These are phyloP conservation scores for Physocephala rufipes DNA, from an alignment of 2,888 invertebrate genomes.

Conservation along the genomic window DNA sequence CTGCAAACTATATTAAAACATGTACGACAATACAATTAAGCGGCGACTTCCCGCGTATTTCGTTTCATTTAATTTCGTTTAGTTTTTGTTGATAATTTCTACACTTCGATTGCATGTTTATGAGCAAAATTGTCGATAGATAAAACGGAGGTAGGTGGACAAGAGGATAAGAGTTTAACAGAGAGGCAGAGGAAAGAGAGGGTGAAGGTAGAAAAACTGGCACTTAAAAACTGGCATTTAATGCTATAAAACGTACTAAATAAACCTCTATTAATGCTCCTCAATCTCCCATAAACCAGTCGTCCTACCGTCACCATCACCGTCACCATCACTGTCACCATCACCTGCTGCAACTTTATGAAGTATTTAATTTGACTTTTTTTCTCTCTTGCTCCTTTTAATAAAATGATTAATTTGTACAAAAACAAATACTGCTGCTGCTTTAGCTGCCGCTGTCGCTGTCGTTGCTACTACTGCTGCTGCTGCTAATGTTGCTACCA, in stretches of 20 bases:
- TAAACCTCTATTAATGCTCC: constrained; percentile 2
- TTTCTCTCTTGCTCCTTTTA: constrained; percentile 17
- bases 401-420: constrained; percentile 29
- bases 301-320: neutral
- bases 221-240: constrained; percentile 9
- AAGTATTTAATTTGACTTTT: constrained; percentile 8
- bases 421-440: constrained; percentile 16
- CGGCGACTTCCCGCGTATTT: constrained; percentile 15
- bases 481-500: neutral
- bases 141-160: neutral
- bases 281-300: neutral
- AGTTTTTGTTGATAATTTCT: constrained; percentile 24
- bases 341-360: neutral
- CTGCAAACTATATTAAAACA: constrained; percentile 16
- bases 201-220: neutral
- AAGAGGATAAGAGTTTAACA: neutral
- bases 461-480: neutral
- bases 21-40: constrained; percentile 27
- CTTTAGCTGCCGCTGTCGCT: constrained; percentile 9
- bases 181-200: neutral
- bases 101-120: constrained; percentile 29
- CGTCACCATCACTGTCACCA: neutral
- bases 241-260: neutral
- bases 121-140: constrained; percentile 30
- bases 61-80: constrained; percentile 24